phyloP scores from a whole-genome alignment of 2,888 invertebrate species.

The Bimastos eiseni region DNA sequence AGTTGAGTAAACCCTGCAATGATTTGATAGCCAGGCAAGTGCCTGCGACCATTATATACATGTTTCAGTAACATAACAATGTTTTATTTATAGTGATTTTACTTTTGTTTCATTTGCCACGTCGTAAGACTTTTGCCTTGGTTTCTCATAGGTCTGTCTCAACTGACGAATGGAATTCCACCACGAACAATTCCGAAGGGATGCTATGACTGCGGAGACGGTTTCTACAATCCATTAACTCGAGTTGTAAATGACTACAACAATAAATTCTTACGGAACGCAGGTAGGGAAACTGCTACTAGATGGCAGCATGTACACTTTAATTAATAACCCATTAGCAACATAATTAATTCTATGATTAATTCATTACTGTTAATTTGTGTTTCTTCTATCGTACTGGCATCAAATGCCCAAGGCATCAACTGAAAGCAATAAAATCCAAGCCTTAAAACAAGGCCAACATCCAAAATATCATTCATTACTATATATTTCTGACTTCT shows the following conservation, averaged over 20 bases:
- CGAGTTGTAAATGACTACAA: slow-evolving; percentile 61
- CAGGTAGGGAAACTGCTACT: slow-evolving; percentile 50
- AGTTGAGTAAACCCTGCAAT: too few relatives aligned
- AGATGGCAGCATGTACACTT: neutral
- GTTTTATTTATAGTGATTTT: neutral
- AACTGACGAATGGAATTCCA: slow-evolving; percentile 69
- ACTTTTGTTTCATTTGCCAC: neutral
- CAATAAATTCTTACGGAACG: slow-evolving; percentile 61
- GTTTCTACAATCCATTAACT: slow-evolving; percentile 66
- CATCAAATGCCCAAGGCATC: too few relatives aligned
- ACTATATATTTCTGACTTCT: too few relatives aligned
- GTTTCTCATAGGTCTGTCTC: slow-evolving; percentile 62
- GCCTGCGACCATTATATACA: too few relatives aligned
- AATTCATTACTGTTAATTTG: too few relatives aligned
- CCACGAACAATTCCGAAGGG: slow-evolving; percentile 69
- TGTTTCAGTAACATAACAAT: neutral
- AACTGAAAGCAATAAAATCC: too few relatives aligned
- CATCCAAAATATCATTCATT: too few relatives aligned
- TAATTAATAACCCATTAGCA: too few relatives aligned
- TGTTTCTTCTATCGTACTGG: too few relatives aligned
- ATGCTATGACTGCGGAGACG: slow-evolving; percentile 76
- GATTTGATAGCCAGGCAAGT: too few relatives aligned
- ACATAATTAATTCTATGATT: too few relatives aligned
- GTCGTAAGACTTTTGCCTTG: neutral
- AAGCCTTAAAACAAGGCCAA: too few relatives aligned